Evolutionary conservation across 2,888 invertebrate species (phyloP).

Genomic region (Oxytorus armatus): DNA sequence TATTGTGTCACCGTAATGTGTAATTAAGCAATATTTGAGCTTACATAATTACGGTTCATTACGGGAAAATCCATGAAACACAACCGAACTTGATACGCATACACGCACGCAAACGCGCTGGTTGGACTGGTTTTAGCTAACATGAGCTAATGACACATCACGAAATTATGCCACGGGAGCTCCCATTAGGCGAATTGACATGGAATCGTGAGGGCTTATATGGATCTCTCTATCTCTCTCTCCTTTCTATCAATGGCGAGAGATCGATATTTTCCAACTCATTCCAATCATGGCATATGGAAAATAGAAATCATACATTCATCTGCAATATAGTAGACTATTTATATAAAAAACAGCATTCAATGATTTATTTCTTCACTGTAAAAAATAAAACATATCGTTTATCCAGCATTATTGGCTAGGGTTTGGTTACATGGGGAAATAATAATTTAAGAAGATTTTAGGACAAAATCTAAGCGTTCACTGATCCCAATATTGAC

Average conservation of each 20-base stretch:
- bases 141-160: constrained; percentile 73
- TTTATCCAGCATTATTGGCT: too few species aligned
- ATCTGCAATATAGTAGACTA: neutral
- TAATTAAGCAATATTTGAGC: constrained; percentile 80
- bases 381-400: neutral
- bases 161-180: constrained; percentile 74
- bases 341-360: neutral
- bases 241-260: constrained; percentile 1
- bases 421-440: neutral
- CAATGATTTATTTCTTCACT: neutral
- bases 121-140: constrained; percentile 66
- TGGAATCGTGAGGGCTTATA: constrained; percentile 73
- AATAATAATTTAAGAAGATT: neutral
- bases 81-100: constrained; percentile 67
- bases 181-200: constrained; percentile 79
- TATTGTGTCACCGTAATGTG: constrained; percentile 71
- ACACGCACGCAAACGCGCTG: neutral
- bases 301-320: constrained; percentile 17
- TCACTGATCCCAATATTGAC: neutral
- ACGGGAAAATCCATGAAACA: constrained; percentile 69
- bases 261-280: constrained; percentile 38
- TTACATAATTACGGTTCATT: constrained; percentile 80
- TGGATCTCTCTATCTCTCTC: constrained; percentile 3
- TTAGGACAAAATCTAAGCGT: constrained; percentile 1
- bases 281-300: constrained; percentile 30